phyloP scores from a whole-genome alignment of 2,888 invertebrate species.

The Tridacna gigas region DNA sequence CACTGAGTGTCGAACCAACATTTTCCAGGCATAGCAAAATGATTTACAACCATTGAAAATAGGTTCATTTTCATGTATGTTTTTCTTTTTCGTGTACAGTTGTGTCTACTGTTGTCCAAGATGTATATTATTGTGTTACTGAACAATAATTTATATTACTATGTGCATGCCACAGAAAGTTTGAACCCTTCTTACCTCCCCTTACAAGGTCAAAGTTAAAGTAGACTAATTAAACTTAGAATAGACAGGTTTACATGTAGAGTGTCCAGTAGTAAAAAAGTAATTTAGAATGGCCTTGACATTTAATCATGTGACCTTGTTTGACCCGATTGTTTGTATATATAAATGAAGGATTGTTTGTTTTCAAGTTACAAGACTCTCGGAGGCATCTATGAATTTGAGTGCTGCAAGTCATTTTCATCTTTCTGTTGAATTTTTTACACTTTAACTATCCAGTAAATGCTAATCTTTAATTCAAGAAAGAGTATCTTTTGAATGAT shows the following conservation, averaged over 20 bases:
- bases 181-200: background rate
- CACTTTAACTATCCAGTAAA: no score
- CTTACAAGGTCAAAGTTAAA: constrained; percentile 8
- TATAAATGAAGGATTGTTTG: constrained; percentile 24
- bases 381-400: constrained; percentile 17
- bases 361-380: constrained; percentile 4
- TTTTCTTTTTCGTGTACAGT: background rate
- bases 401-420: constrained; percentile 10
- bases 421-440: background rate
- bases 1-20: no score
- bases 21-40: no score
- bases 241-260: background rate
- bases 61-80: no score
- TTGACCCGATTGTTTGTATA: constrained; percentile 27
- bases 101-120: constrained; percentile 10
- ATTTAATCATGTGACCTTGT: constrained; percentile 12
- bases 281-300: constrained; percentile 12
- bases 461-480: no score
- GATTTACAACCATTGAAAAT: no score
- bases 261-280: background rate
- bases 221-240: background rate
- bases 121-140: constrained; percentile 16
- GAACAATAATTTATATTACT: constrained; percentile 18
- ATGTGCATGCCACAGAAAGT: constrained; percentile 11
- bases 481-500: no score